phyloP scores from a whole-genome alignment of 2,113 vertebrate species.

The Donacobius atricapilla region DNA sequence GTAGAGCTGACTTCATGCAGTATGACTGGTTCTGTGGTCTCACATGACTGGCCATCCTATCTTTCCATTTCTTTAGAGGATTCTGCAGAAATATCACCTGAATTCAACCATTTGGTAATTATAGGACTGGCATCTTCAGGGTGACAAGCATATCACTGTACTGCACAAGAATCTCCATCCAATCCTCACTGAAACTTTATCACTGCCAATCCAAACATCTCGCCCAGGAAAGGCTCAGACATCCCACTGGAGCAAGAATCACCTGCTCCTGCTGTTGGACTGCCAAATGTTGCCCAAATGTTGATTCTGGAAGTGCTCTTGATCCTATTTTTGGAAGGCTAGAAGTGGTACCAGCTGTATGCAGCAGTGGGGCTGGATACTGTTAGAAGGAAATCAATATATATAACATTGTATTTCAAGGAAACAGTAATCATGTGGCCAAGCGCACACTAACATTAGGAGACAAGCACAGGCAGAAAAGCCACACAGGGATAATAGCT shows the following conservation, averaged over 20 bases:
- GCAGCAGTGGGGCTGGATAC: not conserved
- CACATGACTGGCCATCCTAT: rapidly evolving
- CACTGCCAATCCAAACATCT: not conserved
- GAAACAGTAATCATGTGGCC: not conserved
- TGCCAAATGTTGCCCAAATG: not conserved
- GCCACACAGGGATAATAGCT: not conserved
- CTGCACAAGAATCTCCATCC: not conserved
- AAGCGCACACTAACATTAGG: not conserved
- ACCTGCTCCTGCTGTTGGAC: not conserved
- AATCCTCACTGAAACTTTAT: not conserved
- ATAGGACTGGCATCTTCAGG: not conserved
- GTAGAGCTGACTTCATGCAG: not conserved
- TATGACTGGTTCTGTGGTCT: not conserved
- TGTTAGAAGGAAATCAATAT: not conserved
- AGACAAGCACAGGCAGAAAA: not conserved
- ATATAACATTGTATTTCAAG: not conserved
- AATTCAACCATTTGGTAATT: not conserved
- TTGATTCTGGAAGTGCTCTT: not conserved
- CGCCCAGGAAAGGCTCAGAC: not conserved
- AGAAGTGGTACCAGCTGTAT: not conserved
- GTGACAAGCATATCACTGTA: not conserved
- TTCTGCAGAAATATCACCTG: not conserved
- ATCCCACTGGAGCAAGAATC: not conserved
- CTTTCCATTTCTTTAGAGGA: not conserved
- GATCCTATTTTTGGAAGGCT: not conserved